Percentiles rank a stretch among this genome's conserved stretches.
Conservation (phyloP, 2,888 invertebrate genomes). For the Melangyna quadrimaculata region DNA sequence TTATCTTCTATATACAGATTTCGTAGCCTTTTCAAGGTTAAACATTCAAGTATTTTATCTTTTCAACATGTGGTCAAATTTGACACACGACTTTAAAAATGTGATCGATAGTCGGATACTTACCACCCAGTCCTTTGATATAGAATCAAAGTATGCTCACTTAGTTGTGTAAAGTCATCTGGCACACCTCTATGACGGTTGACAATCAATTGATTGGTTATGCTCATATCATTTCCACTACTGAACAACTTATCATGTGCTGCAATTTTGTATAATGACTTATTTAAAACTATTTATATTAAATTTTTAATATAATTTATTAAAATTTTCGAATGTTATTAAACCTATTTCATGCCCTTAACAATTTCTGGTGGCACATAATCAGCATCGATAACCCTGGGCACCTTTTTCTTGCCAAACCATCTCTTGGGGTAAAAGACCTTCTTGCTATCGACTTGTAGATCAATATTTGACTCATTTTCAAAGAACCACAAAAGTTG, state of each 20-base stretch:
- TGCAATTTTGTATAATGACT: neutral
- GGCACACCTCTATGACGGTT: too few species aligned
- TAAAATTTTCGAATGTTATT: neutral
- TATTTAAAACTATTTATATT: neutral
- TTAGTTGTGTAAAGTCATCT: too few species aligned
- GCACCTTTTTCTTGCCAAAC: constrained; percentile 82
- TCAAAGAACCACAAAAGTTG: constrained; percentile 90
- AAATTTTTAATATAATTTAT: neutral
- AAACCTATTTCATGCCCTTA: constrained; percentile 48
- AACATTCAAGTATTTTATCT: neutral
- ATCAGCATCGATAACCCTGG: constrained; percentile 83
- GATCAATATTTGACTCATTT: constrained; percentile 88
- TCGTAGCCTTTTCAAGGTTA: neutral
- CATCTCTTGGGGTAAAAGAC: constrained; percentile 80
- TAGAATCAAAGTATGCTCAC: too few species aligned
- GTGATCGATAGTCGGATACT: too few species aligned
- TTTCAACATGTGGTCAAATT: too few species aligned
- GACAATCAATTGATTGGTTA: too few species aligned
- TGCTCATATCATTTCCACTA: too few species aligned
- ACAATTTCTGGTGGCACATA: constrained; percentile 88
- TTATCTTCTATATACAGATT: neutral
- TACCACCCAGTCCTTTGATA: too few species aligned
- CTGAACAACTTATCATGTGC: too few species aligned
- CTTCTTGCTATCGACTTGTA: constrained; percentile 85
- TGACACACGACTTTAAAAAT: too few species aligned